Percentiles rank a stretch among this genome's conserved stretches.
These are phyloP conservation scores for Triplophysa yarkandensis DNA, from an alignment of 2,797 vertebrate genomes.

Conservation along the genomic window DNA sequence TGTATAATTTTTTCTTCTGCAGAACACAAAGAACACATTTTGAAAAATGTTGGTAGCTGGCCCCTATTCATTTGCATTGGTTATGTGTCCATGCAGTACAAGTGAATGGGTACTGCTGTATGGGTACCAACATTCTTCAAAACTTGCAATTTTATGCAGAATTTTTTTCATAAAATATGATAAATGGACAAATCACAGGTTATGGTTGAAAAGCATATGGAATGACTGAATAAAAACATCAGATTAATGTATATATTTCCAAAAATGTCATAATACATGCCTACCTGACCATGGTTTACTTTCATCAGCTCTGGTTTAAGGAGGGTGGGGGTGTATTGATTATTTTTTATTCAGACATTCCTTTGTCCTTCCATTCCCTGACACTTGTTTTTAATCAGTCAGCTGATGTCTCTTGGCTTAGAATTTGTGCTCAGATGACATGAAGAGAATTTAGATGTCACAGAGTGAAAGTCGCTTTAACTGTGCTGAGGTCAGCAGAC, in stretches of 20 bases:
- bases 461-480: conserved; percentile 74
- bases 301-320: conserved; percentile 59
- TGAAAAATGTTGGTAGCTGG: too few species aligned
- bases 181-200: neutral
- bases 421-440: conserved; percentile 84
- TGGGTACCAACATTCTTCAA: too few species aligned
- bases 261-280: neutral
- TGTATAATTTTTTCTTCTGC: too few species aligned
- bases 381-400: conserved; percentile 86
- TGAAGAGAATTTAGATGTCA: conserved; percentile 74
- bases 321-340: conserved; percentile 71
- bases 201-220: neutral
- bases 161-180: neutral
- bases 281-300: conserved; percentile 41
- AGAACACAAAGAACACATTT: too few species aligned
- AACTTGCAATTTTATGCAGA: neutral
- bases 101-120: too few species aligned
- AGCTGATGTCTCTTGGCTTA: conserved; percentile 76
- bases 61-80: too few species aligned
- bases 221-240: neutral
- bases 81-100: too few species aligned
- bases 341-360: conserved; percentile 81
- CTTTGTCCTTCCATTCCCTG: conserved; percentile 80
- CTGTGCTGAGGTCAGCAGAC: conserved; percentile 68
- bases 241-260: neutral